Evolutionary conservation across 2,797 vertebrate species (phyloP).

Genomic region (Anabas testudineus): DNA sequence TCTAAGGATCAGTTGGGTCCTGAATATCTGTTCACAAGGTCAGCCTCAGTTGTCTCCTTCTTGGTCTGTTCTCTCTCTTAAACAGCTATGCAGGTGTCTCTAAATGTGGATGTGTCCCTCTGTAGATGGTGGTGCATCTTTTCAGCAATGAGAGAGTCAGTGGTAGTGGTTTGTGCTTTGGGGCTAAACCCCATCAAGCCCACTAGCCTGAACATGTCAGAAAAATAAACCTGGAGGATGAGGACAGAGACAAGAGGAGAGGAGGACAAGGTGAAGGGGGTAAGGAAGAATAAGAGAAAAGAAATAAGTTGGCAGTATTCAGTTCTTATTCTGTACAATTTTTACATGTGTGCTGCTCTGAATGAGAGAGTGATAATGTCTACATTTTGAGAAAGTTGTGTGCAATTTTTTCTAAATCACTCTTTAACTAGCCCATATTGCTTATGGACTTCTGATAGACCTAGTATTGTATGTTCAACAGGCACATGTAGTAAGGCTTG

Average conservation of each 20-base stretch:
- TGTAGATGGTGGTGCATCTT: constrained; percentile 12
- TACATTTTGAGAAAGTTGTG: no score
- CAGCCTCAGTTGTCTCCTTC: constrained; percentile 8
- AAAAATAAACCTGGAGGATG: constrained; percentile 31
- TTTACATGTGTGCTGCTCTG: no score
- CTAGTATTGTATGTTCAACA: no score
- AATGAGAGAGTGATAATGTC: no score
- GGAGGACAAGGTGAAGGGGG: background rate
- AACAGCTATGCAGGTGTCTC: constrained; percentile 3
- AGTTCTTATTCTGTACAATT: background rate
- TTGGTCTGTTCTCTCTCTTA: constrained; percentile 5
- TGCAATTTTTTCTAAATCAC: no score
- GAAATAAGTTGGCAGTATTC: background rate
- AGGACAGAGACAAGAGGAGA: background rate
- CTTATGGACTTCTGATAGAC: no score
- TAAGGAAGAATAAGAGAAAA: background rate
- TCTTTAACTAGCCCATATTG: no score
- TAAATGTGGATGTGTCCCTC: background rate
- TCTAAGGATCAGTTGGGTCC: constrained; percentile 2
- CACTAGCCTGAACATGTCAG: constrained; percentile 55
- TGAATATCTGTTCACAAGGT: background rate
- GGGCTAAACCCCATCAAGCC: constrained; percentile 61
- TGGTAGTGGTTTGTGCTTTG: constrained; percentile 27
- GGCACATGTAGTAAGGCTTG: no score
- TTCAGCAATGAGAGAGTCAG: constrained; percentile 29